Evolutionary conservation across 2,113 vertebrate genomes (phyloP).

Genomic region (Salvelinus sp.): DNA sequence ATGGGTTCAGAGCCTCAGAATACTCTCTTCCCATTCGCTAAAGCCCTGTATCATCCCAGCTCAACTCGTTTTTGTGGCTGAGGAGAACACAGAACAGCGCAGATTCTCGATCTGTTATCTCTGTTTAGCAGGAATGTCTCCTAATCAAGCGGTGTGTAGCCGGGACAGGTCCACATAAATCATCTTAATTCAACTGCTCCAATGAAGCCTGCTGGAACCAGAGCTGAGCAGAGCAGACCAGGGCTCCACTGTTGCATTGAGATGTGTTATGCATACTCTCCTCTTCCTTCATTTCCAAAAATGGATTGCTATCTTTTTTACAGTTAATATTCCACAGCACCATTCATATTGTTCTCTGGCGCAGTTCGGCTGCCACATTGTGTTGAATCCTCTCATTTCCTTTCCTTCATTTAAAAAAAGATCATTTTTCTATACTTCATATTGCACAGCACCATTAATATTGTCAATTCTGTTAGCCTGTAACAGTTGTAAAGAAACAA

Average conservation of each 20-base stretch:
- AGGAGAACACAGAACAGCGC: not conserved
- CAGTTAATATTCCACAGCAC: not conserved
- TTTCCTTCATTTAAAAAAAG: not conserved
- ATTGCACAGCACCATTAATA: not conserved
- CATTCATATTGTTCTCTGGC: not conserved
- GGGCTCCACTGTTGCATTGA: not conserved
- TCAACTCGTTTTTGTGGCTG: not conserved
- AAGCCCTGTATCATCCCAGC: not conserved
- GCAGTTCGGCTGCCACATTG: slow-evolving; percentile 3
- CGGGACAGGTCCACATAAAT: slow-evolving; percentile 21
- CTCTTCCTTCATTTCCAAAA: not conserved
- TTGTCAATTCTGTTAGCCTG: slow-evolving; percentile 3
- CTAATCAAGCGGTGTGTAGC: slow-evolving; percentile 29
- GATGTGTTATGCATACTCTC: slow-evolving; percentile 4
- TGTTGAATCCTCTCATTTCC: slow-evolving; percentile 9
- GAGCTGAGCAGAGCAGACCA: not conserved
- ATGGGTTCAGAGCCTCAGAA: slow-evolving; percentile 15
- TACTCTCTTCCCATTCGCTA: not conserved
- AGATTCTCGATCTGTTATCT: slow-evolving; percentile 16
- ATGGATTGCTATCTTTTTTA: not conserved
- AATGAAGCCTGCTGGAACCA: slow-evolving; percentile 13
- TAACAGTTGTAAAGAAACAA: not conserved
- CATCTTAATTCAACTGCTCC: slow-evolving; percentile 9
- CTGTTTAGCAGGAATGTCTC: slow-evolving; percentile 20
- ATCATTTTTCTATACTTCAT: not conserved